Base-by-base conservation (phyloP, 2,113 vertebrate genomes). In the Myocastor coypus region DNA sequence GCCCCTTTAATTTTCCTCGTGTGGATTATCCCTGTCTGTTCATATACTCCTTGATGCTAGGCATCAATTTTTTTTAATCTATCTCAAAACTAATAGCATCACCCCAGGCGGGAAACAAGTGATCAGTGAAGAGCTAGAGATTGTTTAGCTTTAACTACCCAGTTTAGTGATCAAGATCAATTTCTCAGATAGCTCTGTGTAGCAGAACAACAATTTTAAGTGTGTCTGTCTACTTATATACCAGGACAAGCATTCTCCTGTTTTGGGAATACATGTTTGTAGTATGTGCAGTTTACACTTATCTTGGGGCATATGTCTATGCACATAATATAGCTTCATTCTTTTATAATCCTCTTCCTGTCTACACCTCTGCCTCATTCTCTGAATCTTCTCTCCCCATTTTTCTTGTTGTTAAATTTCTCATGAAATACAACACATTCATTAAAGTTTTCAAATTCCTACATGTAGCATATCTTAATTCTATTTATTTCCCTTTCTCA, bases 11-110 rank as follows among this genome's bases (percentile, higher is more conserved):
- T 75, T 87, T 64, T 78, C 46, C 34, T 93, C 26, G 19, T 1
- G 16, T n/a, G 26, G 8, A 57, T 73, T 91, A 57, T 17, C 14
- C 46, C 90, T 90, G 64, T 5, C 20, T 94, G 10, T 13, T 13
- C 46, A 57, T 16, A 7, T 66, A 17, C 0, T 40, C 24, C 22
- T 84, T 83, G 30, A 82, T 52, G 17, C 75, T 14, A 63, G 55
- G 32, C 66, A 46, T 20, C 57, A 37, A 52, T 88, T 88, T 91
- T 55, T 57, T 83, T 95, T 78, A 93, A 69, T 84, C 50, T 4
- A 63, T 69, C 13, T 89, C 78, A 89, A 89, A 71, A 73, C 42
- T 57, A 50, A 17, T 22, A 77, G 73, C 73, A 13, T 16, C 11
- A 83, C 52, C 1, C 30, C 71, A 4, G 20, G 20, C 10, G 87